Base-by-base conservation (phyloP, 2,888 invertebrate species). In the Diarsia dahlii region DNA sequence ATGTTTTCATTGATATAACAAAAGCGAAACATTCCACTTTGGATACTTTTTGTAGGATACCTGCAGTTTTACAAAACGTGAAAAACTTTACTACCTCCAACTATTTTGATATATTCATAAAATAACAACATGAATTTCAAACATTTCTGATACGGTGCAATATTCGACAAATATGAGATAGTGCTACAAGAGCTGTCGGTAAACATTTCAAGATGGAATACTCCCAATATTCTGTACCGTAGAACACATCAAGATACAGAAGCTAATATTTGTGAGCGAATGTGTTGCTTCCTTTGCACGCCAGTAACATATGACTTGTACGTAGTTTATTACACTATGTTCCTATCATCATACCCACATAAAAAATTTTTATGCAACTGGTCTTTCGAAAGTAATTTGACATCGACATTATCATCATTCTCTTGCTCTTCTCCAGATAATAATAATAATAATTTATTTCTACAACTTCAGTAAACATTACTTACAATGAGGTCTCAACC, bases 121-220 rank as follows among this genome's bases (percentile, higher is more conserved):
- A 60, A 48, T 39, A 64, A 50, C 50, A 76, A 67, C n/a, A 60
- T 46, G 13, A 50, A 67, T 18, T 65, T 8, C 39, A 65, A 62
- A 69, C 15, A 60, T 70, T 39, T 63, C 54, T 45, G 52, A 23
- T 20, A 54, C n/a, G n/a, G 13, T 70, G 28, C 52, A 81, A 64
- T 50, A 63, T 69, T 69, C 39, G 12, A 75, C 75, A 81, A 82
- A 82, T 75, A 81, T 62, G 56, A 66, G 58, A 64, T 18, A 62
- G 9, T 50, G 15, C 34, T 48, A 15, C 34, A 15, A 50, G 13
- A 52, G 0, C 8, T 34, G 9, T 34, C 18, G 28, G 50, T 52
- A 74, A 75, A 84, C 56, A 75, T 23, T 9, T 34, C 39, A 45
- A 67, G 56, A 45, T 60, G 63, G 56, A 28, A 56, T 67, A 46